Percentiles rank a stretch among this genome's conserved stretches.
phyloP scores from a whole-genome alignment of 2,113 vertebrate genomes.

The Tor tambroides region DNA sequence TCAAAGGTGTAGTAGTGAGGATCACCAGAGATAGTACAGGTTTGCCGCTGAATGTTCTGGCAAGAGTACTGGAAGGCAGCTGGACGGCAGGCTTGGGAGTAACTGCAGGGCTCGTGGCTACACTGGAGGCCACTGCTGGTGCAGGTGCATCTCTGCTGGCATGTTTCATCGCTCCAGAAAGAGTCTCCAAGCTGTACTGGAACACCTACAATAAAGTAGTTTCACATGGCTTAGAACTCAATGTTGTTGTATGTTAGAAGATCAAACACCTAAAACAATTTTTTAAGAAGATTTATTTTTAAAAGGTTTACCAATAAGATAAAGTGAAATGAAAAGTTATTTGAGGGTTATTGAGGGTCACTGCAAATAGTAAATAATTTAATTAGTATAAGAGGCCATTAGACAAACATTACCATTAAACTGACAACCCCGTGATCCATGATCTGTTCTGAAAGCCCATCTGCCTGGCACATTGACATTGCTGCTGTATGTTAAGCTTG shows the following conservation, averaged over 20 bases:
- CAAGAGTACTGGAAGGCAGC: constrained; percentile 59
- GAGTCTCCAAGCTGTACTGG: constrained; percentile 53
- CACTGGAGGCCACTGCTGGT: constrained; percentile 57
- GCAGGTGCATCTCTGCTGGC: constrained; percentile 64
- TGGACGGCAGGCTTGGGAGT: constrained; percentile 60
- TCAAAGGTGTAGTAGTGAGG: constrained; percentile 81
- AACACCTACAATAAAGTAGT: background rate
- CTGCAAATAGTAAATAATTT: background rate
- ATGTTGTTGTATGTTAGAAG: background rate
- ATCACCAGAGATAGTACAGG: constrained; percentile 73
- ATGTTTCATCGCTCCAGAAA: constrained; percentile 69
- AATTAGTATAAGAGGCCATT: background rate
- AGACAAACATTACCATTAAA: constrained; percentile 48
- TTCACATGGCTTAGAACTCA: background rate
- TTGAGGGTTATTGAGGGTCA: background rate
- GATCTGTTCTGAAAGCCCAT: constrained; percentile 57
- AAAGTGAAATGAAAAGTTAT: background rate
- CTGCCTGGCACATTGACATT: constrained; percentile 56
- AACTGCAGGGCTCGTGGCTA: constrained; percentile 55
- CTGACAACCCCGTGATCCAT: constrained; percentile 33
- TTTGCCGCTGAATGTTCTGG: constrained; percentile 63
- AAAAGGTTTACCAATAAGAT: background rate
- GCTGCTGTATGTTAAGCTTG: constrained; percentile 41
- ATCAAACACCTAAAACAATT: too few relatives aligned
- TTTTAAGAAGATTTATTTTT: background rate